Evolutionary conservation across 1,140 invertebrate species (phyloP).

Genomic region (Orius laevigatus): DNA sequence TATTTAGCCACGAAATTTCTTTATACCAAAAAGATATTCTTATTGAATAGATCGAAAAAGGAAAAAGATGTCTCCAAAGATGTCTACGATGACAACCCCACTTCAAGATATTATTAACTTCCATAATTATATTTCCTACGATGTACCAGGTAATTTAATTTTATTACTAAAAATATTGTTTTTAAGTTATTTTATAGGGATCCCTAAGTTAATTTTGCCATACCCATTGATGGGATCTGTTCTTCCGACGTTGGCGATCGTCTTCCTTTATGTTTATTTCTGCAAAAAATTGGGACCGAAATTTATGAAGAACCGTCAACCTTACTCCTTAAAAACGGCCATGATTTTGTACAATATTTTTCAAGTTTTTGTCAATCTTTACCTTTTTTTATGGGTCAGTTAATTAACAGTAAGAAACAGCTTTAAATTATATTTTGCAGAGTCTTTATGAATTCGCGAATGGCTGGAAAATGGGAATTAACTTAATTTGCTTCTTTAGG

Average conservation of each 20-base stretch:
- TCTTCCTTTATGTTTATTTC: slow-evolving; percentile 46
- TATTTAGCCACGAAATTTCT: too few species aligned
- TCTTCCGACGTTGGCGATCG: slow-evolving; percentile 34
- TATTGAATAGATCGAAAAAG: too few species aligned
- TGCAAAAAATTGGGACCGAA: slow-evolving; percentile 57
- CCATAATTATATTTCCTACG: too few species aligned
- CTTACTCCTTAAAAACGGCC: slow-evolving; percentile 31
- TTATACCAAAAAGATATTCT: too few species aligned
- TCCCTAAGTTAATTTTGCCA: too few species aligned
- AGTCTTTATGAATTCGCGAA: neutral
- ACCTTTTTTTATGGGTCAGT: slow-evolving; percentile 14
- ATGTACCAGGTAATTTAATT: too few species aligned
- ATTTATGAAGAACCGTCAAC: slow-evolving; percentile 32
- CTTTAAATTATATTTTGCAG: neutral
- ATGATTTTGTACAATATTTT: slow-evolving; percentile 37
- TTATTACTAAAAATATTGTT: too few species aligned
- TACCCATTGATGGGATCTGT: slow-evolving; percentile 38
- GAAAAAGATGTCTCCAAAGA: too few species aligned
- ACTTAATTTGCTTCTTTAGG: neutral
- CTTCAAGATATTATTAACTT: too few species aligned
- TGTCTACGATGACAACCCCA: too few species aligned
- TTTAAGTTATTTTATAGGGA: too few species aligned
- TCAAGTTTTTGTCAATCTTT: slow-evolving; percentile 30
- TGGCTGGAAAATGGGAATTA: neutral
- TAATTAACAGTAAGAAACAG: too few species aligned